Conservation (phyloP, 2,888 invertebrate genomes). For the Hydrotaea cyrtoneurina region DNA sequence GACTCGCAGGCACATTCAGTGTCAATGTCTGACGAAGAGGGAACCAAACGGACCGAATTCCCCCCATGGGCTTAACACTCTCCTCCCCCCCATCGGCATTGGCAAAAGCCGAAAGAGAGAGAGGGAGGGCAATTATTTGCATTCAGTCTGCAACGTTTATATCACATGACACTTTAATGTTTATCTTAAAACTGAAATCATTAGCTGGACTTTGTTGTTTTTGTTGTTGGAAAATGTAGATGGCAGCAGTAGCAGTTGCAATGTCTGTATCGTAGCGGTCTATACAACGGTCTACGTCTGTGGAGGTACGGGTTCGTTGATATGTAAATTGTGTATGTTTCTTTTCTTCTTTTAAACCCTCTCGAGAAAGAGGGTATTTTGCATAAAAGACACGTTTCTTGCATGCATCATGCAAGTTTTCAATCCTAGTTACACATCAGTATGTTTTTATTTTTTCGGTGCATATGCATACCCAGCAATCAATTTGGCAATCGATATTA, state of each 20-base stretch:
- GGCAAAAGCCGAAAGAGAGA: neutral
- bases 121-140: conserved; percentile 11
- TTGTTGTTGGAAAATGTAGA: conserved; percentile 34
- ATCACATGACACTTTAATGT: conserved; percentile 52
- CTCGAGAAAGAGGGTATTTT: conserved; percentile 46
- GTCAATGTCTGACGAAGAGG: conserved; percentile 55
- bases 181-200: conserved; percentile 66
- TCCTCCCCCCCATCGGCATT: neutral
- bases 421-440: neutral
- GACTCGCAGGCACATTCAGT: conserved; percentile 56
- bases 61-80: conserved; percentile 22
- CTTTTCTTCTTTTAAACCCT: neutral
- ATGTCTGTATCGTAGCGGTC: conserved; percentile 8
- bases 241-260: neutral
- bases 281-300: neutral
- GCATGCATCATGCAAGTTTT: conserved; percentile 37
- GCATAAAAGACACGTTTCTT: conserved; percentile 66
- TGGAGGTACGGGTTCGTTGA: neutral
- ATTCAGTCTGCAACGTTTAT: conserved; percentile 34
- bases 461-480: neutral
- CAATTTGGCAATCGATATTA: neutral
- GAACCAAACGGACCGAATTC: neutral
- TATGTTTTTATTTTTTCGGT: neutral
- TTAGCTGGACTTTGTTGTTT: conserved; percentile 47
- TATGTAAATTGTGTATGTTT: conserved; percentile 30